Base-by-base conservation (phyloP, 2,113 vertebrate genomes). In the Guaruba guarouba region DNA sequence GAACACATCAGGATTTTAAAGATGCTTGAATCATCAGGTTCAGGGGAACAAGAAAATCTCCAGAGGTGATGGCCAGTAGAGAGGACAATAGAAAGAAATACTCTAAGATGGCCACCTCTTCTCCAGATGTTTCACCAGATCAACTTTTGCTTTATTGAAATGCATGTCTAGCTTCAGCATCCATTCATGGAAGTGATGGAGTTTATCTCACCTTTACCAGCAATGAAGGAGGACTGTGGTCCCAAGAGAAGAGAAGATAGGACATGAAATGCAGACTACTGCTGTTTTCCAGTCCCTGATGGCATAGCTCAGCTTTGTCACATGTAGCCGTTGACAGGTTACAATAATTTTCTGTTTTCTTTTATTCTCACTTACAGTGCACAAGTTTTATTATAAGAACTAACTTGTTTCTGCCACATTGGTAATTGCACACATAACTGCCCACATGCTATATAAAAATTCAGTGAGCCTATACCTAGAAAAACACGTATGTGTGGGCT, bases 361-460 rank as follows among this genome's bases (percentile, higher is more conserved):
- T 95, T 86, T 70, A 73, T 63, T 54, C 83, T 61, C 28, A 29
- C 61, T 62, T 54, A 27, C 43, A 64, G 39, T 44, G 74, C 64
- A 55, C 75, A 96, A 95, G 69, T 88, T 88, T 64, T 19, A 43
- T 89, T 89, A 90, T 39, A 39, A 71, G 69, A 96, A 89, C 33
- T 48, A 91, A 71, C 81, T 89, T 19, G 6, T 82, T 92, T 71
- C 86, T 93, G 51, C 29, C 81, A 88, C 66, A 18, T 28, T 73
- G 66, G 35, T 91, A 87, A 92, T 93, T 92, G 90, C 74, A 95
- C 64, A 92, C 33, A 41, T 79, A 95, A 48, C 74, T 95, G 94
- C 96, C 86, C 95, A 95, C 94, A 76, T 63, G 48, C 77, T 79
- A 41, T 71, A 92, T 81, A 91, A 86, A 95, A 95, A 93, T 91